These are phyloP conservation scores for Burhinus bistriatus DNA, from an alignment of 2,113 vertebrate genomes.

Conservation along the genomic window DNA sequence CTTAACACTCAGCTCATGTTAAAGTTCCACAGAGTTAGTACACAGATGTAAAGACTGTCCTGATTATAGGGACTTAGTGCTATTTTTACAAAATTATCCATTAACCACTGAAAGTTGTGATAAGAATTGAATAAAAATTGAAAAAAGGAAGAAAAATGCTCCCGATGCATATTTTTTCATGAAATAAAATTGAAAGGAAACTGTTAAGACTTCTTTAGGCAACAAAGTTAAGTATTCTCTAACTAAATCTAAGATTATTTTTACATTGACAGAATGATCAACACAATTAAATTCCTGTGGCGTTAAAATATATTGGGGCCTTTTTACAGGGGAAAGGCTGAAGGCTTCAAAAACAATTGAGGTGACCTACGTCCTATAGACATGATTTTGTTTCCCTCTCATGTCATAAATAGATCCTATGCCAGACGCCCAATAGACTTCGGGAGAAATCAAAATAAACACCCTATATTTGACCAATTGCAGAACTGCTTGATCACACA, in stretches of 20 bases:
- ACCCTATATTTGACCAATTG: not conserved
- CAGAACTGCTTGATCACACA: not conserved
- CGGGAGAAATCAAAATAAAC: not conserved
- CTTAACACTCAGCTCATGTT: not conserved
- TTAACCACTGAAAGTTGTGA: not conserved
- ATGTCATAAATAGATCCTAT: not conserved
- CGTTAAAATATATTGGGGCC: not conserved
- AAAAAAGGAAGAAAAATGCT: not conserved
- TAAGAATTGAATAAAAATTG: not conserved
- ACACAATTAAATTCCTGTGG: not conserved
- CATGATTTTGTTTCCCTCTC: not conserved
- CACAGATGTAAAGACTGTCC: not conserved
- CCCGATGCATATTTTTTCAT: not conserved
- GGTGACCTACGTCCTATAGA: not conserved
- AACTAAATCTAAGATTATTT: not conserved
- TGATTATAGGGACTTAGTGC: not conserved
- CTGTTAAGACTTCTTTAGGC: not conserved
- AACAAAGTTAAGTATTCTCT: not conserved
- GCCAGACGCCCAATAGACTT: fast-evolving
- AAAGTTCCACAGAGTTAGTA: not conserved
- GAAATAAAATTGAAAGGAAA: not conserved
- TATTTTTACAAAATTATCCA: not conserved
- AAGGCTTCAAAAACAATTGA: not conserved
- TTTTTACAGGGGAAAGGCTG: not conserved
- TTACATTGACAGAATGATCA: not conserved